Base-by-base conservation (phyloP, 2,888 invertebrate species). In the Chaetoderma sp. region DNA sequence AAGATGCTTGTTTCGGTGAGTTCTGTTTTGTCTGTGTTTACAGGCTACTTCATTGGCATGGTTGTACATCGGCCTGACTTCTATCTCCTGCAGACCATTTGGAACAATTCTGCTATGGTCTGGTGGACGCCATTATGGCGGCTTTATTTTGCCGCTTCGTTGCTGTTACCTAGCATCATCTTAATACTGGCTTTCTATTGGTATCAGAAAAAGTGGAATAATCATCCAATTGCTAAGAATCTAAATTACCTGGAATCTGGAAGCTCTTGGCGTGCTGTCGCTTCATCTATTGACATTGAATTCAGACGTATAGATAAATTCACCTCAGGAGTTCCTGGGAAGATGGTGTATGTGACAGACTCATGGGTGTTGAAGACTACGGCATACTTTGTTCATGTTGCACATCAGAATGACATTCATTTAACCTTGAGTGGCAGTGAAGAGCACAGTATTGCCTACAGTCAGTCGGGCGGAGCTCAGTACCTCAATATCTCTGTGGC, bases 281-380 rank as follows among this genome's bases (percentile, higher is more conserved):
- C 93, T 47, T 87, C 90, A 16, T 89, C 91, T 72, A 90, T 94
- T 47, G 92, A 94, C 83, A 87, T 87, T 57, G 94, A 94, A 85
- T 94, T 91, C 85, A 88, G 91, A 84, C 90, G 92, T 36, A 72
- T 85, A 32, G 86, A 87, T 66, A 87, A 87, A 68, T 87, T 87
- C 64, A 78, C 82, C 1, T 81, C 85, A 16, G 84, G 85, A 42
- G 68, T 74, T n/a, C 76, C 70, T 21, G 82, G 85, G 5, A 68
- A 81, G 13, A 73, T 85, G 36, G 73, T 86, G 3, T 79, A 84
- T 60, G 86, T 87, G 36, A 96, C 95, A 0, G 92, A 93, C 81
- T 93, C 92, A 67, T 96, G 95, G 95, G 90, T 96, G 27, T 90
- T 96, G 55, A 94, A 94, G 87, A 91, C 94, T 0, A 89, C 91